Evolutionary conservation across 35 echinoderm and acorn worm species (phyloP), one percentile per base, ranked within the genome.

Genomic region (Ophioderma brevispina): DNA sequence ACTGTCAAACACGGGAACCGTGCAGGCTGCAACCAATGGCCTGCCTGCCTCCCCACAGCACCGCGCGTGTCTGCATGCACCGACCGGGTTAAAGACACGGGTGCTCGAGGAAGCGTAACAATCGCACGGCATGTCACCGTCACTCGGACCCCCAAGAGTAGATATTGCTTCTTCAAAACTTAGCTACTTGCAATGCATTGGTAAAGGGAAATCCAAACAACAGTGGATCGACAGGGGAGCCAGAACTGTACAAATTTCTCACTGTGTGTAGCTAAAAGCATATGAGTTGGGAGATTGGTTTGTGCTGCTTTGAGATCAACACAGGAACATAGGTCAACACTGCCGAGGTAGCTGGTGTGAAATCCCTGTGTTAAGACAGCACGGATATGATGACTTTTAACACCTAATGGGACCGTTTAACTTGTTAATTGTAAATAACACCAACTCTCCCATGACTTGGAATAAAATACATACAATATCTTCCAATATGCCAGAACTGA

Each of bases 171-270:
- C 2, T 18, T 3, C 23, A 25, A 70, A 13, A 70, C 59, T 15
- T 70, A 13, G 59, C 59, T 70, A 70, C 59, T 70, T 70, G 59
- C 59, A 70, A 70, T 70, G 59, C 59, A 70, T 70, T 15, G 59
- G 28, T 8, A 15, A 70, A 70, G 3, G 1, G 1, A 18, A 25
- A 70, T 25, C 59, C 23, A 70, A 70, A 70, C 59, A 70, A 13
- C 15, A 3, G 5, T 25, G 17, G 23, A 25, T 70, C 59, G 59
- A 25, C 59, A 25, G 23, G 59, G 59, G 59, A 70, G 59, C 2
- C 1, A 70, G 28, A 70, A 70, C 59, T 70, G 59, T 70, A 70
- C 59, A 70, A 70, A 70, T 70, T 70, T 70, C 59, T 70, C 59
- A 30, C 59, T 70, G 23, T 15, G n/a, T 70, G 59, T 70, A 70